Conservation (phyloP, 2,113 vertebrate species). For the Todiramphus saurophagus region DNA sequence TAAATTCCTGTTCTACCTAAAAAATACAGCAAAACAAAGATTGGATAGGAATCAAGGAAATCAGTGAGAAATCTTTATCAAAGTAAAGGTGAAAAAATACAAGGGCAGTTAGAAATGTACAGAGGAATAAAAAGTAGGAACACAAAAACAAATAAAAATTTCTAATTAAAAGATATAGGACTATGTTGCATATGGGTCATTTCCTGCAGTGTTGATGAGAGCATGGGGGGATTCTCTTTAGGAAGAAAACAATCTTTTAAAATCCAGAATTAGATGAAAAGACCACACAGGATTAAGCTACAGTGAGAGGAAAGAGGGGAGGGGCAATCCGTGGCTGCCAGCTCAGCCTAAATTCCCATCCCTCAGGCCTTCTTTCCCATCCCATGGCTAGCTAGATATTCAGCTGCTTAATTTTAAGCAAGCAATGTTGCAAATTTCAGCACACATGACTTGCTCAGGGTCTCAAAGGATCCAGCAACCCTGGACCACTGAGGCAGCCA, state of each 20-base stretch:
- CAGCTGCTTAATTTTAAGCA: background rate
- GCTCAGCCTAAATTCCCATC: background rate
- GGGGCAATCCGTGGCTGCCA: background rate
- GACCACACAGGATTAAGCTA: background rate
- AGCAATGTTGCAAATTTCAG: background rate
- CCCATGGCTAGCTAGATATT: background rate
- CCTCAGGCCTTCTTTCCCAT: background rate
- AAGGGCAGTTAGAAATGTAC: background rate
- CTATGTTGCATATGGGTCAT: background rate
- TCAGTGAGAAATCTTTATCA: background rate
- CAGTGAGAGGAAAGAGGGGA: background rate
- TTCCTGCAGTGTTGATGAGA: background rate
- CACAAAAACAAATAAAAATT: background rate
- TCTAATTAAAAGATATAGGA: background rate
- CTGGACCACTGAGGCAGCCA: background rate
- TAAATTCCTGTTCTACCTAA: background rate
- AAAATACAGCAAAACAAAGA: background rate
- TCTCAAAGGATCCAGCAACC: background rate
- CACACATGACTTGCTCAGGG: background rate
- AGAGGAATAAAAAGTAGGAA: background rate
- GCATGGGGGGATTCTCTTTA: background rate
- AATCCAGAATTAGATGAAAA: background rate
- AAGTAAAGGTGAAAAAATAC: background rate
- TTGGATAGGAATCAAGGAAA: background rate
- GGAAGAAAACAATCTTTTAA: background rate